Evolutionary conservation across 2,797 vertebrate species (phyloP).

Genomic region (Delichon dasypus): DNA sequence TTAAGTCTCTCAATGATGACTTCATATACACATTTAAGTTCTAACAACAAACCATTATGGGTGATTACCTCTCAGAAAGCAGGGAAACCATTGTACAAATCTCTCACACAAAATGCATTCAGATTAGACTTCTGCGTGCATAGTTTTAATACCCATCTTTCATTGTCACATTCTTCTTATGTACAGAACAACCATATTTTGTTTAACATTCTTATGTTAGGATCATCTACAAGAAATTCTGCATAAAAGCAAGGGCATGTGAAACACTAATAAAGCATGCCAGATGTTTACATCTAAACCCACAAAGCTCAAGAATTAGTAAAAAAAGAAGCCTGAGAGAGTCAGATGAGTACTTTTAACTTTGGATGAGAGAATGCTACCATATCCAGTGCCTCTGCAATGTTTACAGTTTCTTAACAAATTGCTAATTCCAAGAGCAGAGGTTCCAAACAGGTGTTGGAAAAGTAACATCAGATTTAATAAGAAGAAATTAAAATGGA

Average conservation of each 20-base stretch:
- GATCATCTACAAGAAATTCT: background rate
- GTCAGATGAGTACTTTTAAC: background rate
- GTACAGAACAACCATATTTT: background rate
- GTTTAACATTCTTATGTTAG: background rate
- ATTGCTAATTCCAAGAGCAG: background rate
- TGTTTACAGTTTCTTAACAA: background rate
- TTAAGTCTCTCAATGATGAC: background rate
- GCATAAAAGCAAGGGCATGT: fast-evolving
- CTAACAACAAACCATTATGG: background rate
- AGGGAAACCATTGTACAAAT: background rate
- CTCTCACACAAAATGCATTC: background rate
- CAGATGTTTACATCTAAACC: background rate
- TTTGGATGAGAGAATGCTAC: background rate
- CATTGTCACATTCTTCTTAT: background rate
- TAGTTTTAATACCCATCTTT: background rate
- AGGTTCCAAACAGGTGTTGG: background rate
- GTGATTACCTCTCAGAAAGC: background rate
- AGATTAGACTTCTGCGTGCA: background rate
- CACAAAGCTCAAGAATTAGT: background rate
- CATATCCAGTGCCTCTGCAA: background rate
- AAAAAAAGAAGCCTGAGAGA: background rate
- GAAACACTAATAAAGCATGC: background rate
- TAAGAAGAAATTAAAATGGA: background rate
- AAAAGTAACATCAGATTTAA: background rate
- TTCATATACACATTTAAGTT: background rate